Conservation (phyloP, 1,140 invertebrate species). For the Neodiprion virginianus region DNA sequence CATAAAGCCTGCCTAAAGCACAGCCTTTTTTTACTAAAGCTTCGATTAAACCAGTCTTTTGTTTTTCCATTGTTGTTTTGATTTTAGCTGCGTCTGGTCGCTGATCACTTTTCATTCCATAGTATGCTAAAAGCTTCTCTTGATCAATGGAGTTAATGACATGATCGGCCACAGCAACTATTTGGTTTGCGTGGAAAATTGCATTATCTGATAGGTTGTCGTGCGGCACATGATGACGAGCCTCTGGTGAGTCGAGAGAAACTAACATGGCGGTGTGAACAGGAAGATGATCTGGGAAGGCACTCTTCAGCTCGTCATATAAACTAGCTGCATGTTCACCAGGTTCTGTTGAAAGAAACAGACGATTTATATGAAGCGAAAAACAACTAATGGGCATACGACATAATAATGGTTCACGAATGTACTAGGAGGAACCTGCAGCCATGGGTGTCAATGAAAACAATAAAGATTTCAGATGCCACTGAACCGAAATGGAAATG, state of each 20-base stretch:
- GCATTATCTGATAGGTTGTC: conserved; percentile 60
- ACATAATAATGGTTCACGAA: too few species aligned
- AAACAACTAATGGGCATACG: too few species aligned
- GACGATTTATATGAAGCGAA: too few species aligned
- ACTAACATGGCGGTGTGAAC: conserved; percentile 80
- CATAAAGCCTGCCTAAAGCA: conserved; percentile 72
- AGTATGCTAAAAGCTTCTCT: conserved; percentile 75
- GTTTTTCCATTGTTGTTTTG: conserved; percentile 84
- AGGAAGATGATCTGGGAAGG: conserved; percentile 76
- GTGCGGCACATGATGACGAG: conserved; percentile 61
- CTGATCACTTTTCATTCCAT: conserved; percentile 82
- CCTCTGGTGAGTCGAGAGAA: conserved; percentile 69
- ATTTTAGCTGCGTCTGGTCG: conserved; percentile 79
- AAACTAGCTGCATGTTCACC: conserved; percentile 71
- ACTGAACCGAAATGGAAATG: too few species aligned
- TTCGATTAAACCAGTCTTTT: conserved; percentile 79
- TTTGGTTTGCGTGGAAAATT: conserved; percentile 64
- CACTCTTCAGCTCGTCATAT: conserved; percentile 76
- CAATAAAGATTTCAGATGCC: too few species aligned
- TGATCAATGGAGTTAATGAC: conserved; percentile 78
- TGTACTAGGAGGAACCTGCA: too few species aligned
- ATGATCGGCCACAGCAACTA: conserved; percentile 68
- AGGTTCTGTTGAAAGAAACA: conserved; percentile 40
- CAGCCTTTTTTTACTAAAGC: conserved; percentile 78
- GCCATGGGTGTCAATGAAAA: too few species aligned